Conservation (phyloP, 2,888 invertebrate genomes). For the Platerodrilus igneus region DNA sequence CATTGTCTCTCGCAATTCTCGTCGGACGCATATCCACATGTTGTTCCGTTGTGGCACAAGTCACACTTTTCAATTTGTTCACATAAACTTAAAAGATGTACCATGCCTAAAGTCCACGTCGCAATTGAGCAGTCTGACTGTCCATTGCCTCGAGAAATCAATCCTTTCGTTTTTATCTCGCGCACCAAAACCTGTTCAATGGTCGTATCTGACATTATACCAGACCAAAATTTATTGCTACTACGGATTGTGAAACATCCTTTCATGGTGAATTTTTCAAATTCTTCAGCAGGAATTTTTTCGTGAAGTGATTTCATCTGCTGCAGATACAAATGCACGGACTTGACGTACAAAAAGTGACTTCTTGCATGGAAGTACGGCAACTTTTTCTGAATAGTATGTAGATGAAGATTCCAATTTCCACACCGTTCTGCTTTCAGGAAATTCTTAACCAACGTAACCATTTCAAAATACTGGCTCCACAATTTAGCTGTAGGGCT, state of each 20-base stretch:
- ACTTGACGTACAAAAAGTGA: no score
- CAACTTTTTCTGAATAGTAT: no score
- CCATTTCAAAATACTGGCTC: no score
- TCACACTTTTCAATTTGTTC: conserved; percentile 13
- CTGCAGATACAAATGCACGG: no score
- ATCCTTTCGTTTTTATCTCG: conserved; percentile 2
- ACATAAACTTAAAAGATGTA: not conserved
- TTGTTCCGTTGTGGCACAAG: conserved; percentile 13
- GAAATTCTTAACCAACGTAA: no score
- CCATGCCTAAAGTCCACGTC: conserved; percentile 10
- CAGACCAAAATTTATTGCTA: conserved; percentile 28
- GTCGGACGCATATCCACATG: conserved; percentile 12
- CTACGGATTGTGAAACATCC: conserved; percentile 12
- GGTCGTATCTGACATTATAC: conserved; percentile 33
- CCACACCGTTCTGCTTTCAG: no score
- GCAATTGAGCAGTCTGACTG: conserved; percentile 7
- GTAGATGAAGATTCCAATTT: no score
- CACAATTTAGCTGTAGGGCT: no score
- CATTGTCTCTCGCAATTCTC: conserved; percentile 12
- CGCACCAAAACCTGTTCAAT: conserved; percentile 30
- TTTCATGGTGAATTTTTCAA: no score
- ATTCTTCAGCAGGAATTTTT: no score
- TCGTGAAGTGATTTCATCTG: no score
- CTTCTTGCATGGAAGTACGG: no score
- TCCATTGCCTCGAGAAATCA: conserved; percentile 4